A percentile compares a stretch with the other conserved stretches of the same genome.
Conservation (phyloP, 2,113 vertebrate genomes). For the Nicator chloris region DNA sequence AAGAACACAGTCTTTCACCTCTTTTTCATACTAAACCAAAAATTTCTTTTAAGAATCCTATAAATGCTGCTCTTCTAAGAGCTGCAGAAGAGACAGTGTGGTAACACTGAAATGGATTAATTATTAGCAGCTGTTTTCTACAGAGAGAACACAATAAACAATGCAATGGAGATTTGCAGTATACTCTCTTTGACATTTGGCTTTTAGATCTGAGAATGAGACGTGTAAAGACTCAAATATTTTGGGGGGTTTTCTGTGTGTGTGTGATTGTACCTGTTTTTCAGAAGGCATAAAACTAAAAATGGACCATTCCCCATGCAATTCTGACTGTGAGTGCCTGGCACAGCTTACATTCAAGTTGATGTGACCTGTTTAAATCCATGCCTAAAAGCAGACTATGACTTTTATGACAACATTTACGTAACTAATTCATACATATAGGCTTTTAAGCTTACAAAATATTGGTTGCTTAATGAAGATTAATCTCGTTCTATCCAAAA, state of each 20-base stretch:
- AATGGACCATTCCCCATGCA: background rate
- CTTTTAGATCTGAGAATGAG: background rate
- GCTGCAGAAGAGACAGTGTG: background rate
- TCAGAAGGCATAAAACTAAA: background rate
- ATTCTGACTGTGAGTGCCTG: background rate
- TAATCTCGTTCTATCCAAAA: background rate
- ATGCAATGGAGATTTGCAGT: background rate
- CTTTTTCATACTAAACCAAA: background rate
- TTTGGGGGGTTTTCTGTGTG: accelerated
- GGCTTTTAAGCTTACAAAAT: background rate
- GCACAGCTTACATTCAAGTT: background rate
- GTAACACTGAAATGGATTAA: background rate
- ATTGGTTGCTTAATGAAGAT: background rate
- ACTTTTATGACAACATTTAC: background rate
- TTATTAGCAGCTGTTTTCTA: background rate
- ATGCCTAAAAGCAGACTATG: background rate
- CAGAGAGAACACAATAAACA: background rate
- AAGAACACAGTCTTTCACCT: background rate
- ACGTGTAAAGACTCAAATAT: background rate
- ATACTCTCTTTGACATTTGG: background rate
- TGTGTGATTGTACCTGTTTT: background rate
- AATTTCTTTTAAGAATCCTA: background rate
- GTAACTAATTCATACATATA: background rate
- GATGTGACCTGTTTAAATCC: background rate
- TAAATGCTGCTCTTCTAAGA: background rate